Percentiles rank a stretch among this genome's conserved stretches.
These are phyloP conservation scores for Cetonia aurata DNA, from an alignment of 2,888 invertebrate genomes.

Conservation along the genomic window DNA sequence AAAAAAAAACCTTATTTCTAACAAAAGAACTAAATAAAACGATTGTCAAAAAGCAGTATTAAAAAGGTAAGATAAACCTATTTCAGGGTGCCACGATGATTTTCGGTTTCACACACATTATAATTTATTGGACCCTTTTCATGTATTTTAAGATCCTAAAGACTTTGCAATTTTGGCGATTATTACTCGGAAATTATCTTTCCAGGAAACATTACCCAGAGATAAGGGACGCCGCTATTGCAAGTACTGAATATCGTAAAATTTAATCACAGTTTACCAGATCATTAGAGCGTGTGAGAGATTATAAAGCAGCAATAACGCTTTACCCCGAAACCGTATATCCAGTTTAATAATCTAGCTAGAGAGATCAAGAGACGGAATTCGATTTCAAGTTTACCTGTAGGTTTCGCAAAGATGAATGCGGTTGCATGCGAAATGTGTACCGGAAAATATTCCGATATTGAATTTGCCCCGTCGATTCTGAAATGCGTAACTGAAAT, in stretches of 20 bases:
- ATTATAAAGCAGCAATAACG: slow-evolving; percentile 43
- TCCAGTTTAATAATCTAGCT: slow-evolving; percentile 24
- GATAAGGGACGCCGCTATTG: slow-evolving; percentile 3
- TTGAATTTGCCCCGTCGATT: slow-evolving; percentile 38
- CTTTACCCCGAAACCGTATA: slow-evolving; percentile 25
- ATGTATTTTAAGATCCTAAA: too few species aligned
- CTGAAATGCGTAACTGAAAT: slow-evolving; percentile 13
- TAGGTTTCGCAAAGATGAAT: slow-evolving; percentile 11
- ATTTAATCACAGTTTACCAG: slow-evolving; percentile 56
- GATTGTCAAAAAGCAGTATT: too few species aligned
- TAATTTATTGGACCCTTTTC: too few species aligned
- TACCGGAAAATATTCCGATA: slow-evolving; percentile 36
- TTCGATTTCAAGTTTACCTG: slow-evolving; percentile 35
- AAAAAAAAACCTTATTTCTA: too few species aligned
- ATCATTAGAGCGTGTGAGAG: slow-evolving; percentile 51
- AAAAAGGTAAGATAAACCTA: too few species aligned
- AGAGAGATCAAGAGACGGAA: slow-evolving; percentile 33
- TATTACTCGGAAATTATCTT: not conserved
- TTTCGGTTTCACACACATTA: too few species aligned
- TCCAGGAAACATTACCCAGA: not conserved
- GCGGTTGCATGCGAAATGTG: slow-evolving; percentile 22
- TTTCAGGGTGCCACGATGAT: too few species aligned
- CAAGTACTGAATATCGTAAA: slow-evolving; percentile 52
- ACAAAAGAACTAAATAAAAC: too few species aligned
- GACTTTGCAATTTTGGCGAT: too few species aligned